phyloP scores from a whole-genome alignment of 2,113 vertebrate genomes.

The Tragelaphus buxtoni region DNA sequence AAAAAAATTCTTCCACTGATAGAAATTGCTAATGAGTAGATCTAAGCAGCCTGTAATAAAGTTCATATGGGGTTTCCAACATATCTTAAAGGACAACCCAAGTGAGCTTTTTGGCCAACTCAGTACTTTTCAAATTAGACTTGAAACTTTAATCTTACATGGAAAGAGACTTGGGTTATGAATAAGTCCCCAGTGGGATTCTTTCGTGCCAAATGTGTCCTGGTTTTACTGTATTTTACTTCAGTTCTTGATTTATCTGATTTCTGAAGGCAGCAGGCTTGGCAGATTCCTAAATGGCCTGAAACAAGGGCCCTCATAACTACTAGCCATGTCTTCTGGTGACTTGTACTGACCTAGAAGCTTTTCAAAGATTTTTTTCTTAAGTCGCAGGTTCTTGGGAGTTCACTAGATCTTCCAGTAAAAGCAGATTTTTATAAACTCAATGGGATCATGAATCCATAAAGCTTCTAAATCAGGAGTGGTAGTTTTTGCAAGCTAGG shows the following conservation, averaged over 20 bases:
- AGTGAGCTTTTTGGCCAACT: neutral
- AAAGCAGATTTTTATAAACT: neutral
- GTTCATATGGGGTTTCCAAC: neutral
- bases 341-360: neutral
- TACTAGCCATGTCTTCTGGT: neutral
- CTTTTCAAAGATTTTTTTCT: neutral
- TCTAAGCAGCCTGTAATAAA: neutral
- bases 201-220: neutral
- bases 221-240: neutral
- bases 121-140: neutral
- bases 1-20: neutral
- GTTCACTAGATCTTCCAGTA: neutral
- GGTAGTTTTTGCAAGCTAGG: neutral
- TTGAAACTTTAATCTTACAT: neutral
- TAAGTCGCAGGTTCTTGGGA: neutral
- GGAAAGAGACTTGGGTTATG: neutral
- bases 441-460: neutral
- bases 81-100: neutral
- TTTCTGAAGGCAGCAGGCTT: slow-evolving; percentile 9
- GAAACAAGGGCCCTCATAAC: neutral
- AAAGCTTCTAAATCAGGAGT: neutral
- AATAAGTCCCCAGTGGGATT: neutral
- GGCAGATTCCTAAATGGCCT: neutral
- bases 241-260: neutral
- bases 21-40: neutral